Percentiles rank a stretch among this genome's conserved stretches.
phyloP scores from a whole-genome alignment of 2,797 vertebrate genomes.

The Mormyrops boulengeri region DNA sequence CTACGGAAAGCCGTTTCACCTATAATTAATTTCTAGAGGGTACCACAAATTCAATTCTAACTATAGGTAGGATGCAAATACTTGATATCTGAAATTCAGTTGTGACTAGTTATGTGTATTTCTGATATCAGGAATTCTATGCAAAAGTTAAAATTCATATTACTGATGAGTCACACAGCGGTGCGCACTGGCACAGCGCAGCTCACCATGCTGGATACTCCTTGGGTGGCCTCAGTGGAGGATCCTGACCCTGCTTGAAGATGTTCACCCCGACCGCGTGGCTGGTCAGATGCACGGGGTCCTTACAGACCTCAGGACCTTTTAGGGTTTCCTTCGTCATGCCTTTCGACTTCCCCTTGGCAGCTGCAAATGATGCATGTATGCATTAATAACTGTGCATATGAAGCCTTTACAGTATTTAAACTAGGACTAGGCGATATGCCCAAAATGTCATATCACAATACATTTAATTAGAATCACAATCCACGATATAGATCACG shows the following conservation, averaged over 20 bases:
- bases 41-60: not conserved
- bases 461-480: not conserved
- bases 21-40: not conserved
- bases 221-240: slow-evolving; percentile 61
- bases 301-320: slow-evolving; percentile 82
- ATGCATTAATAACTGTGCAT: not conserved
- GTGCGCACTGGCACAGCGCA: not conserved
- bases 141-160: not conserved
- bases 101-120: not conserved
- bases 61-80: not conserved
- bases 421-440: not conserved
- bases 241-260: slow-evolving; percentile 77
- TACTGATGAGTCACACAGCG: not conserved
- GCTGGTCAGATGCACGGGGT: slow-evolving; percentile 64
- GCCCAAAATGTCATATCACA: not conserved
- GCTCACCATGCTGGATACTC: slow-evolving; percentile 84
- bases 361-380: slow-evolving; percentile 43
- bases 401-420: not conserved
- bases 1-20: not conserved
- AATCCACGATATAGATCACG: not conserved
- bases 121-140: not conserved
- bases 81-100: not conserved
- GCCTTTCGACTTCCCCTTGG: slow-evolving; percentile 72
- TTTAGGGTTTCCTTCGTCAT: slow-evolving; percentile 57
- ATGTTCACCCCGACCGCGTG: slow-evolving; percentile 81